Evolutionary conservation across 2,888 invertebrate species (phyloP).

Genomic region (Pilophorus perplexus): DNA sequence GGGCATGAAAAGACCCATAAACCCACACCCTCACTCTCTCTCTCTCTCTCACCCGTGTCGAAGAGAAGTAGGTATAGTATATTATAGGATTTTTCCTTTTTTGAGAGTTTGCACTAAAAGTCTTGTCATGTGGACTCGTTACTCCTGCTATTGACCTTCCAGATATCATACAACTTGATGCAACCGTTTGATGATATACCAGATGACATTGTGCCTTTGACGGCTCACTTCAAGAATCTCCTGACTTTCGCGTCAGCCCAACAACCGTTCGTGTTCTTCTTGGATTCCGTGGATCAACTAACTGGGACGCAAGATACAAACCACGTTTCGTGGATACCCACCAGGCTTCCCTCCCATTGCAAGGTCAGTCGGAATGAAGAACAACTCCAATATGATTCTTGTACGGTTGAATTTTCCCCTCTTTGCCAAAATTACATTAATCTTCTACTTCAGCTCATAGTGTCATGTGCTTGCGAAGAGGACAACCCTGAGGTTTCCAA

Average conservation of each 20-base stretch:
- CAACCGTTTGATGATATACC: slow-evolving; percentile 91
- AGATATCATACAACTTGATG: slow-evolving; percentile 90
- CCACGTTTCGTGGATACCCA: slow-evolving; percentile 94
- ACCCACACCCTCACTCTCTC: no score
- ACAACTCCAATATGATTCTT: no score
- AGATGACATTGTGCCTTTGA: slow-evolving; percentile 91
- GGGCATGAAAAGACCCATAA: no score
- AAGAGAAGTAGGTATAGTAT: background rate
- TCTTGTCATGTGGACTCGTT: no score
- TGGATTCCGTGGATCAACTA: slow-evolving; percentile 96
- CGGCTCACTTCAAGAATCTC: slow-evolving; percentile 93
- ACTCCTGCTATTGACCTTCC: no score
- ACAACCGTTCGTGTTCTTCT: slow-evolving; percentile 83
- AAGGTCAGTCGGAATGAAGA: slow-evolving; percentile 74
- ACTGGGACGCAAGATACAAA: slow-evolving; percentile 92
- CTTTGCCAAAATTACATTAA: no score
- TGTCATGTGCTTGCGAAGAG: slow-evolving; percentile 86
- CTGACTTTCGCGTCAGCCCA: slow-evolving; percentile 75
- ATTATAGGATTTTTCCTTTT: background rate
- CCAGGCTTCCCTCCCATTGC: slow-evolving; percentile 80
- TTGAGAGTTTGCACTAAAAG: background rate
- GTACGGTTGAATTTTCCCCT: no score
- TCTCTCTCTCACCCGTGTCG: no score
- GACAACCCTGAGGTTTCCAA: slow-evolving; percentile 80
- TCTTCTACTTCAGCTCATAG: slow-evolving; percentile 76